Conservation (phyloP, 1,140 invertebrate genomes). For the Eupristina koningsbergeri region DNA sequence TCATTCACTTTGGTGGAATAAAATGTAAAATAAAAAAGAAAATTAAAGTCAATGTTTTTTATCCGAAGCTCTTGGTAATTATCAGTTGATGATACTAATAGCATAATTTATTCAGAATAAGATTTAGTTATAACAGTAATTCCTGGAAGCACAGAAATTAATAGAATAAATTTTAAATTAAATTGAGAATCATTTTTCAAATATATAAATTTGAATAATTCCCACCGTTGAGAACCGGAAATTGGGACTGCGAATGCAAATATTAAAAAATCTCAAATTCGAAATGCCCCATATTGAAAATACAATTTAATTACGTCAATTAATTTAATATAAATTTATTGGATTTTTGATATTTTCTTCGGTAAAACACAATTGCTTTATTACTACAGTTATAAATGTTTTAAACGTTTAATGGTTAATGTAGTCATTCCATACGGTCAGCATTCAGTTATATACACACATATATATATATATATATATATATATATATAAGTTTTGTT, state of each 20-base stretch:
- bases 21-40: neutral
- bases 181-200: too few species aligned
- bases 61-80: too few species aligned
- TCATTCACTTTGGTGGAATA: neutral
- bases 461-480: neutral
- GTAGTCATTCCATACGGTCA: neutral
- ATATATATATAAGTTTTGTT: neutral
- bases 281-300: too few species aligned
- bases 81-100: too few species aligned
- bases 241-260: slow-evolving; percentile 10
- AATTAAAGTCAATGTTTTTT: too few species aligned
- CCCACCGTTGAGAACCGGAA: neutral
- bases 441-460: neutral
- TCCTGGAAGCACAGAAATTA: too few species aligned
- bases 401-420: neutral
- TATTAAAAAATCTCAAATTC: neutral
- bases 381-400: neutral
- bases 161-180: too few species aligned
- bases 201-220: slow-evolving; percentile 2
- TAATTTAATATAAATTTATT: neutral
- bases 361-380: neutral
- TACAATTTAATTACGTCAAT: neutral
- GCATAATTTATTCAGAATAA: too few species aligned
- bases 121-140: too few species aligned
- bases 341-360: neutral